phyloP scores from a whole-genome alignment of 2,113 vertebrate species.

The Rhodinocichla rosea region DNA sequence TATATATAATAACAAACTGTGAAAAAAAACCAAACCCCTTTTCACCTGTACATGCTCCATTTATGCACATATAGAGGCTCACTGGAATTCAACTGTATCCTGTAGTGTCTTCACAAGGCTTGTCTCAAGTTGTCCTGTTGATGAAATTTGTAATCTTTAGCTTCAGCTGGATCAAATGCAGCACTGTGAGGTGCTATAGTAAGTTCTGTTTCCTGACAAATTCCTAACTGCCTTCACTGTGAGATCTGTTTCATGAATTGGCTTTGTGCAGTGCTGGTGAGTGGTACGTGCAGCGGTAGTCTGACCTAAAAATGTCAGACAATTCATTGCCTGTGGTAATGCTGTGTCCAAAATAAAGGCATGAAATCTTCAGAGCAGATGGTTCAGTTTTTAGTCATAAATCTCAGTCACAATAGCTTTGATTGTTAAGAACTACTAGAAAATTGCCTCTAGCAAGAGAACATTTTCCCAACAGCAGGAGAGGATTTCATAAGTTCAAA shows the following conservation, averaged over 20 bases:
- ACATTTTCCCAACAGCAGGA: not conserved
- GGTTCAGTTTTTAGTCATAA: not conserved
- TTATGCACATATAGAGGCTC: not conserved
- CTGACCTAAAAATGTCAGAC: not conserved
- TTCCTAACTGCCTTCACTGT: not conserved
- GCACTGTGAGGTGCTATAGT: not conserved
- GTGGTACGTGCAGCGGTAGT: accelerated
- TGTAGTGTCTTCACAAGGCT: not conserved
- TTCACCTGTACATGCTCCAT: not conserved
- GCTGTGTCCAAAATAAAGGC: not conserved
- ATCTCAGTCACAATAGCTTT: not conserved
- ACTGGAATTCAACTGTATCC: not conserved
- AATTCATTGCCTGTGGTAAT: not conserved
- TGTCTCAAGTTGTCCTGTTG: not conserved
- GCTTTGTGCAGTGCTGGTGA: not conserved
- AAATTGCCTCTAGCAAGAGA: not conserved
- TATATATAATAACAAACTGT: not conserved
- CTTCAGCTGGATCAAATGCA: not conserved
- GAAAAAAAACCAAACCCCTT: not conserved
- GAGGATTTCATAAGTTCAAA: not conserved
- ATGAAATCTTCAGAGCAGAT: not conserved
- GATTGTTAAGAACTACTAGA: not conserved
- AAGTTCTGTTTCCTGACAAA: not conserved
- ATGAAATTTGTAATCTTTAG: not conserved
- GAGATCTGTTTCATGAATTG: not conserved